phyloP scores from a whole-genome alignment of 2,113 vertebrate genomes.

The Mirounga angustirostris region DNA sequence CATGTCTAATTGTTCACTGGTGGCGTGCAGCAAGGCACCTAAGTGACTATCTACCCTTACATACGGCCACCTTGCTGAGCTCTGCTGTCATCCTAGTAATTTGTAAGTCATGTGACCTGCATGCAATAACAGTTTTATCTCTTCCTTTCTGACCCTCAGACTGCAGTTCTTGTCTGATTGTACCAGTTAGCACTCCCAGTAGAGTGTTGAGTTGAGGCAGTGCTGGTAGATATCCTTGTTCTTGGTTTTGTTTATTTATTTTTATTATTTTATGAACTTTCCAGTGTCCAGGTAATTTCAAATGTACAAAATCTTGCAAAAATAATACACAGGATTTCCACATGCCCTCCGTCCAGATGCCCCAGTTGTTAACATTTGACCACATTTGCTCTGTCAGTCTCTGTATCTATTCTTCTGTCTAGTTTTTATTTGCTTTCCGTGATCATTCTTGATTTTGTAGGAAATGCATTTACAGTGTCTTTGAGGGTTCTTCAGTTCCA shows the following conservation, averaged over 20 bases:
- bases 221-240: neutral
- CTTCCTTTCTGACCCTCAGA: neutral
- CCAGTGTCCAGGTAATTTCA: neutral
- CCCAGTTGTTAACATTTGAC: neutral
- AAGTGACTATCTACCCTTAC: neutral
- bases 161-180: neutral
- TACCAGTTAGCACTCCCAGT: neutral
- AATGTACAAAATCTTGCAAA: neutral
- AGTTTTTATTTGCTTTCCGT: neutral
- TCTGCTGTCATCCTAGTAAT: neutral
- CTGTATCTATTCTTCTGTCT: neutral
- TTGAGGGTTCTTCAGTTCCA: neutral
- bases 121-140: neutral
- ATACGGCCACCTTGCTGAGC: neutral
- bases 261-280: neutral
- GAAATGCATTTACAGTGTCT: neutral
- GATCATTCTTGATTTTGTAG: neutral
- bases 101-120: neutral
- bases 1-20: neutral
- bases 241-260: neutral
- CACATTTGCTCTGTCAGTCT: neutral
- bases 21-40: neutral
- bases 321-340: neutral
- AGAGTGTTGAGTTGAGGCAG: rapidly evolving
- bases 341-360: neutral